Evolutionary conservation across 2,888 invertebrate species (phyloP).

Genomic region (Doris montereyensis): DNA sequence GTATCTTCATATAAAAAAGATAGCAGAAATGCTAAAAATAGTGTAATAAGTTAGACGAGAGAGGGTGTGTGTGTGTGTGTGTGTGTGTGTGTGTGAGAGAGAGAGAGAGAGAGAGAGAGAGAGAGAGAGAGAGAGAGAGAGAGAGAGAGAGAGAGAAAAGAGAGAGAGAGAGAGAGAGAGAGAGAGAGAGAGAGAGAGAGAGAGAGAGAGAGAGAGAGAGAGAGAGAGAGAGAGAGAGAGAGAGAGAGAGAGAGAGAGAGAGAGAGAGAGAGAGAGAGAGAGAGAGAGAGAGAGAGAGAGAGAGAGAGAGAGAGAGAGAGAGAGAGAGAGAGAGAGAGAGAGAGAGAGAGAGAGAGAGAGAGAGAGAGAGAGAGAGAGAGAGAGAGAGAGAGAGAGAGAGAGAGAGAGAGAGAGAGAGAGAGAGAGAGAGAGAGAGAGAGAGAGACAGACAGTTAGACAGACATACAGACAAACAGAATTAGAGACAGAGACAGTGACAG

Average conservation of each 20-base stretch:
- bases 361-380: conserved; percentile 21
- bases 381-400: conserved; percentile 4
- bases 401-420: not conserved
- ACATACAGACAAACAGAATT: conserved; percentile 26
- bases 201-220: not conserved
- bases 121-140: conserved; percentile 9
- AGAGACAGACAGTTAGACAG: conserved; percentile 13
- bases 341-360: conserved; percentile 10
- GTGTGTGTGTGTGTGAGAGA: conserved; percentile 17
- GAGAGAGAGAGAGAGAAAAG: not conserved
- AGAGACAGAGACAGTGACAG: conserved; percentile 25
- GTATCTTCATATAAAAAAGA: too few relatives aligned
- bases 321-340: not conserved
- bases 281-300: too few relatives aligned
- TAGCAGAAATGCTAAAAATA: too few relatives aligned
- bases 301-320: not conserved
- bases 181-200: not conserved
- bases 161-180: not conserved
- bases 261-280: conserved; percentile 37
- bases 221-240: too few relatives aligned
- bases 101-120: conserved; percentile 20
- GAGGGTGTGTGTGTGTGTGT: conserved; percentile 7
- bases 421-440: conserved; percentile 12
- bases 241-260: conserved; percentile 27
- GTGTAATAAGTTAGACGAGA: too few relatives aligned